Evolutionary conservation across 2,888 invertebrate species (phyloP), one percentile per base, ranked within the genome.

Genomic region (Linyphia triangularis): DNA sequence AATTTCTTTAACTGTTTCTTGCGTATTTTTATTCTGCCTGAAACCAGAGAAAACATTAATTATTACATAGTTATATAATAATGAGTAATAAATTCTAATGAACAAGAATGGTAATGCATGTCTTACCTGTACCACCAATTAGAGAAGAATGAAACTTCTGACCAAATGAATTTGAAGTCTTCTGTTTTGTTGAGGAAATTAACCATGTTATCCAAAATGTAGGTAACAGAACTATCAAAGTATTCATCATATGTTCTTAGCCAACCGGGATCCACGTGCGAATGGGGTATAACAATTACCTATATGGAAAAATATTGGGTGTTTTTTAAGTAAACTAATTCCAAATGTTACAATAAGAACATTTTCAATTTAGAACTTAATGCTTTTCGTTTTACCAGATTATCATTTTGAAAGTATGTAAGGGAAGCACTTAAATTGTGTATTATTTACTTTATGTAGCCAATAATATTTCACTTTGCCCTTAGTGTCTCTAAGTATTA

Each of bases 181-280:
- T 95, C 95, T 93, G 96, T 96, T 92, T 96, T 95, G 86, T 91
- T 91, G 92, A 99, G 94, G 93, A 98, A 98, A 81, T 95, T 95
- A 24, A 98, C 97, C 94, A 98, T 96, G 92, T 97, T 96, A 93
- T 97, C 97, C 90, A 99, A 95, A 90, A 98, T 98, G 92, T 96
- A 95, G 89, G 96, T 95, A 0, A 98, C 96, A 91, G 96, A 96
- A 92, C 95, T 95, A 92, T 97, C 96, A 93, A 97, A 99, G 93
- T 99, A 99, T 92, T 96, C 96, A 91, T 98, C 97, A 93, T 97
- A 97, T 0, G 99, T 99, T 93, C 97, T 96, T 92, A 98, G 93
- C 99, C 99, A 99, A 84, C 99, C 99, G 0, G 99, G 98, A 93
- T 99, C 99, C 92, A 97, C 98, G 93, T 99, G 99, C 0, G 98